Percentiles rank a stretch among this genome's conserved stretches.
phyloP scores from a whole-genome alignment of 2,888 invertebrate genomes.

The Oxystoma pomonae region DNA sequence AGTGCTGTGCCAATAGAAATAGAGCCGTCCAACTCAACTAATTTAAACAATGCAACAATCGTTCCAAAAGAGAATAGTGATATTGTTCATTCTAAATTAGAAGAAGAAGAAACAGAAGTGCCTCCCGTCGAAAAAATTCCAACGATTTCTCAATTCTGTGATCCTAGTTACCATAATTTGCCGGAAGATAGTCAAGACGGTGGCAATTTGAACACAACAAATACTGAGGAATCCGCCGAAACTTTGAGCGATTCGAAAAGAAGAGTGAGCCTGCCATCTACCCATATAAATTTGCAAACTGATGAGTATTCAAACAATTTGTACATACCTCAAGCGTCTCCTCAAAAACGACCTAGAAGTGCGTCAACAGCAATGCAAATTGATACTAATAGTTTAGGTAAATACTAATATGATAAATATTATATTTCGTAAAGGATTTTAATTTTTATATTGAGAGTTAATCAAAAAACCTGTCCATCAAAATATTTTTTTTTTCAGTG shows the following conservation, averaged over 20 bases:
- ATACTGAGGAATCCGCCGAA: background rate
- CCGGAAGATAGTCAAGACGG: background rate
- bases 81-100: conserved; percentile 20
- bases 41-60: conserved; percentile 39
- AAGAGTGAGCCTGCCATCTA: conserved; percentile 59
- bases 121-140: conserved; percentile 56
- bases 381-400: conserved; percentile 81
- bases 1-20: conserved; percentile 51
- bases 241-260: conserved; percentile 20
- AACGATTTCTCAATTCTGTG: conserved; percentile 70
- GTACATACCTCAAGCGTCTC: conserved; percentile 52
- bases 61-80: conserved; percentile 31
- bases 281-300: conserved; percentile 37
- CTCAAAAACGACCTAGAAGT: conserved; percentile 70
- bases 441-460: too few relatives aligned
- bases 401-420: conserved; percentile 37
- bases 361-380: conserved; percentile 80
- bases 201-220: too few relatives aligned
- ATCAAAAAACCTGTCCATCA: too few relatives aligned
- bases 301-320: conserved; percentile 41
- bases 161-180: conserved; percentile 54
- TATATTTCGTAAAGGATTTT: background rate
- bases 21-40: conserved; percentile 48
- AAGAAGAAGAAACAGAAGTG: conserved; percentile 34
- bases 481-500: too few relatives aligned